Evolutionary conservation across 2,888 invertebrate species (phyloP).

Genomic region (Cephus runcator): DNA sequence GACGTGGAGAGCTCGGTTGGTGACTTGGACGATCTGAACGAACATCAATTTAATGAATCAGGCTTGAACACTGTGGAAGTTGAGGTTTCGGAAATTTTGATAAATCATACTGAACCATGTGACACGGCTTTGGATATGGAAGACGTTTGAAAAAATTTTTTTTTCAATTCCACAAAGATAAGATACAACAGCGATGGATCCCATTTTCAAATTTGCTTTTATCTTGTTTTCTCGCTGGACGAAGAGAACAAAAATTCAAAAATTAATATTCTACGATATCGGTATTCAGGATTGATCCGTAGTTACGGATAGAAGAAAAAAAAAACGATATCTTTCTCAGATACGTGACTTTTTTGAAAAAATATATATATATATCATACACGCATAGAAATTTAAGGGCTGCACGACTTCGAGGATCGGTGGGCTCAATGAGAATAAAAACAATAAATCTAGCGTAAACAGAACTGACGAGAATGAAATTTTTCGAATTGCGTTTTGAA

Average conservation of each 20-base stretch:
- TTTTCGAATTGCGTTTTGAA: conserved; percentile 54
- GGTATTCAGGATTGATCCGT: too few species aligned
- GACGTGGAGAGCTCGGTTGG: conserved; percentile 30
- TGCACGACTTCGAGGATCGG: neutral
- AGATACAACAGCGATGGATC: neutral
- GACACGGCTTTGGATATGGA: neutral
- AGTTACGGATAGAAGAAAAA: too few species aligned
- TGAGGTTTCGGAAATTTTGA: too few species aligned
- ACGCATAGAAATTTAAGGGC: too few species aligned
- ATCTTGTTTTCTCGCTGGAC: too few species aligned
- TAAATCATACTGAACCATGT: neutral
- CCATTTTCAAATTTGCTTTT: too few species aligned
- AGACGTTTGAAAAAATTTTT: neutral
- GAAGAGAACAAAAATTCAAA: too few species aligned
- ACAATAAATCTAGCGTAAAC: neutral
- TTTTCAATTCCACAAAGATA: neutral
- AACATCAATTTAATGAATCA: neutral
- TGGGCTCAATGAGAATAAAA: neutral
- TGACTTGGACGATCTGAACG: neutral
- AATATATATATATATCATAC: too few species aligned
- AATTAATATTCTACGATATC: too few species aligned
- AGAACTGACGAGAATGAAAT: conserved; percentile 8
- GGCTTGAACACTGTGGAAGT: too few species aligned
- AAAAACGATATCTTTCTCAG: too few species aligned
- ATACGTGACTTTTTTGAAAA: too few species aligned